These are phyloP conservation scores for Metopolophium dirhodum DNA, from an alignment of 1,140 invertebrate species.

Conservation along the genomic window DNA sequence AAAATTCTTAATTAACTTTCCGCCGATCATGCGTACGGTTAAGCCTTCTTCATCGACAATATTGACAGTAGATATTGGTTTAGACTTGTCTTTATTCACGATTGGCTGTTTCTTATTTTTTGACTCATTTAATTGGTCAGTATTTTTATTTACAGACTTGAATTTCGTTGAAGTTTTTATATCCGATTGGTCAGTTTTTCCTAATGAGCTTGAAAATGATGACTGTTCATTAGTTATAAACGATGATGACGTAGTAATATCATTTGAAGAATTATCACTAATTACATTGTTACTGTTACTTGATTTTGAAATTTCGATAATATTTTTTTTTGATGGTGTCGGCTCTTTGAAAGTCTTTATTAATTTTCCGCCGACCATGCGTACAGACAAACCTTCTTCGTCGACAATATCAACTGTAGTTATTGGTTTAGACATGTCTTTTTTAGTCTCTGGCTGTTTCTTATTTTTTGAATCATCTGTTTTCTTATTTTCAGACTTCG, in stretches of 20 bases:
- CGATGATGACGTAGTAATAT: background rate
- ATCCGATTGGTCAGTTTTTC: background rate
- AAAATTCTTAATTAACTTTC: conserved; percentile 58
- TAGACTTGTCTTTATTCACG: background rate
- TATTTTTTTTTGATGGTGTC: background rate
- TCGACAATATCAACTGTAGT: background rate
- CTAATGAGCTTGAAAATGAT: background rate
- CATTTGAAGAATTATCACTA: background rate
- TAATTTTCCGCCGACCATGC: conserved; percentile 59
- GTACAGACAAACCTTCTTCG: conserved; percentile 17
- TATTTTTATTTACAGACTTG: background rate
- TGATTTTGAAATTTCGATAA: background rate
- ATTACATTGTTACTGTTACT: background rate
- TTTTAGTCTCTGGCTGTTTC: background rate
- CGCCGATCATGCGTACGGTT: conserved; percentile 58
- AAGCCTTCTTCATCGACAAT: too few relatives aligned
- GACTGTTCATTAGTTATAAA: background rate
- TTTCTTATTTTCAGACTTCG: background rate
- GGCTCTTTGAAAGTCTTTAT: conserved; percentile 49
- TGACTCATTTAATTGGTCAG: background rate
- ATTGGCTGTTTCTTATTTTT: background rate
- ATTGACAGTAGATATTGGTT: too few relatives aligned
- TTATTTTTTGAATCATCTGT: background rate
- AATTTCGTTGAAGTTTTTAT: background rate
- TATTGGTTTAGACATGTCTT: background rate